Base-by-base conservation (phyloP, 2,113 vertebrate genomes). In the Seriola dumerili region DNA sequence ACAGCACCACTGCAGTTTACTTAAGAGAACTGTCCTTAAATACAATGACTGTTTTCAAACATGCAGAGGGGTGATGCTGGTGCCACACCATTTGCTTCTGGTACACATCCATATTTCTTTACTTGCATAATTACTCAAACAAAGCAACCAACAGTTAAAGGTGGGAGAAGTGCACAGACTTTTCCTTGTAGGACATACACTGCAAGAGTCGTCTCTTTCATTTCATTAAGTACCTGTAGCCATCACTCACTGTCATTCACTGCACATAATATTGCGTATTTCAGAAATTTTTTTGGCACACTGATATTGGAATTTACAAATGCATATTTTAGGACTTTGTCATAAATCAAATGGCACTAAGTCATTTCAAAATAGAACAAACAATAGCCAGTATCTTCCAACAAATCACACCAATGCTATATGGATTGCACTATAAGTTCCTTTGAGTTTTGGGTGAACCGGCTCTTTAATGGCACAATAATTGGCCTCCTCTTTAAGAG, bases 11-110 rank as follows among this genome's bases (percentile, higher is more conserved):
- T 44, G 63, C 75, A 68, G 59, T 70, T 48, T 55, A 42, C 44
- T 83, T 79, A 71, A 86, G 62, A 82, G 42, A 62, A 46, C 63
- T 83, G 65, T n/a, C 58, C 50, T 57, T 58, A 44, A 79, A 81
- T 21, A 14, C 48, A 58, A 48, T 67, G 23, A 36, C 29, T 29
- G 6, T 63, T 66, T 78, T 42, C 11, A 3, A 42, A 29, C 62
- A 69, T 65, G 52, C 36, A 68, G 58, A 64, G 63, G 32, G 38
- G 10, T 55, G 61, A 77, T 44, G 23, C n/a, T 58, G 57, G 10
- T 13, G 14, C 67, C 42, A 12, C 29, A 79, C 4, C 46, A 42
- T 78, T 62, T 61, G 42, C 69, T 44, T 62, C n/a, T 76, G 36
- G 55, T 66, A n/a, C n/a, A 62, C 10, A 19, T 78, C 11, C 48